Base-by-base conservation (phyloP, 2,797 vertebrate species). In the Hydrophis major region DNA sequence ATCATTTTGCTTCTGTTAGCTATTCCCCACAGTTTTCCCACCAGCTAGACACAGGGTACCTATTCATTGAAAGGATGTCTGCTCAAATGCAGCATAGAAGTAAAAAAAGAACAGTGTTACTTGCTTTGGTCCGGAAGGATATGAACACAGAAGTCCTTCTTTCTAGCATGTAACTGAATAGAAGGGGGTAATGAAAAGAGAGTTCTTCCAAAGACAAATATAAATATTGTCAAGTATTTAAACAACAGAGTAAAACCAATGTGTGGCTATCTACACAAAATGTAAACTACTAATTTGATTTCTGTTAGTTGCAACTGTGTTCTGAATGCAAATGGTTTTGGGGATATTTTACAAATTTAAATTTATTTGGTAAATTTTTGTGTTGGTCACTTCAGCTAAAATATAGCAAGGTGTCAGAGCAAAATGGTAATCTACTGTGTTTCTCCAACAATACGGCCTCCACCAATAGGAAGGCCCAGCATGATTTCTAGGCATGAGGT, bases 51-150 rank as follows among this genome's bases (percentile, higher is more conserved):
- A 94, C 87, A 91, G 74, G 60, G 57, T 59, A 89, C 53, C 69
- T 91, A 89, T 94, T 91, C 91, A 91, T 27, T 66, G 91, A 86
- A 50, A 59, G 14, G 32, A 55, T 50, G 8, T 47, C 74, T 83
- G 22, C 53, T 90, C n/a, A 74, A 90, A 88, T 55, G 42, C 61
- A 90, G 86, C 5, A 92, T 32, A 50, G 63, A 14, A 78, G 56
- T 55, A 90, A 92, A 88, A 66, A 69, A 92, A 90, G 78, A 88
- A 60, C 89, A 57, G 86, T 90, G 86, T 56, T 92, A 14, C 59
- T 83, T 88, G 91, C 91, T 90, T 8, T 59, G 90, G 57, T 61
- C 88, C 66, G 86, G 93, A 94, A 90, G 89, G 91, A 90, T 90
- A 87, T 22, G 27, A 89, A 92, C 57, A 57, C 4, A 50, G 91